These are phyloP conservation scores for Poeciliopsis paucimaculata DNA, from an alignment of 2,797 vertebrate genomes.

Conservation along the genomic window DNA sequence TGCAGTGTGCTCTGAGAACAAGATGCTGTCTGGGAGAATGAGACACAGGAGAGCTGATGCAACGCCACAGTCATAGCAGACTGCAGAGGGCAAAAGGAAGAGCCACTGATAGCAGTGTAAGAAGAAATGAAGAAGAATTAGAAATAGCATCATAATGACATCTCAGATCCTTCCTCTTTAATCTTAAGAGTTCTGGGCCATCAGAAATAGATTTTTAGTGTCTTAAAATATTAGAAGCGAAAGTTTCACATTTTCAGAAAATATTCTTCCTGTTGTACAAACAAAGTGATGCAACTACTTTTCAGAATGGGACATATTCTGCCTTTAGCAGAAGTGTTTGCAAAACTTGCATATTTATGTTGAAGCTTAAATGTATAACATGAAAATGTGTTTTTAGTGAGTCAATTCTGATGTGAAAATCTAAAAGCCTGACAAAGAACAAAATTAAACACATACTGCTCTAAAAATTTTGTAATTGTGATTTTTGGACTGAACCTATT, in stretches of 20 bases:
- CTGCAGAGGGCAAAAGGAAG: neutral
- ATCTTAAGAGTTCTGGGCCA: neutral
- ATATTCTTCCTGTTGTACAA: neutral
- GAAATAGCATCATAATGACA: neutral
- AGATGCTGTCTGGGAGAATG: neutral
- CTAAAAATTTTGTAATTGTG: neutral
- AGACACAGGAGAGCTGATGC: slow-evolving; percentile 8
- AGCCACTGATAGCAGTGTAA: neutral
- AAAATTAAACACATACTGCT: neutral
- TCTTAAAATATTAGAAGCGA: neutral
- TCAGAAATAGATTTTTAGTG: neutral
- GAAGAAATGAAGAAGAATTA: neutral
- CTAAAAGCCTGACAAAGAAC: neutral
- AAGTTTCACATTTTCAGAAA: neutral
- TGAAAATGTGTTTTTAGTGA: neutral
- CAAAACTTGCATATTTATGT: neutral
- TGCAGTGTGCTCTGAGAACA: slow-evolving; percentile 81
- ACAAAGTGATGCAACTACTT: neutral
- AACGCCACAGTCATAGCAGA: neutral
- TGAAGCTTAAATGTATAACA: neutral
- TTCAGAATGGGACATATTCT: neutral
- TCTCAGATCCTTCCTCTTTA: neutral
- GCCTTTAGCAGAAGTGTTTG: neutral
- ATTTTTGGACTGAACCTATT: neutral
- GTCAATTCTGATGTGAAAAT: neutral